Base-by-base conservation (phyloP, 2,113 vertebrate genomes). In the Esox niger region DNA sequence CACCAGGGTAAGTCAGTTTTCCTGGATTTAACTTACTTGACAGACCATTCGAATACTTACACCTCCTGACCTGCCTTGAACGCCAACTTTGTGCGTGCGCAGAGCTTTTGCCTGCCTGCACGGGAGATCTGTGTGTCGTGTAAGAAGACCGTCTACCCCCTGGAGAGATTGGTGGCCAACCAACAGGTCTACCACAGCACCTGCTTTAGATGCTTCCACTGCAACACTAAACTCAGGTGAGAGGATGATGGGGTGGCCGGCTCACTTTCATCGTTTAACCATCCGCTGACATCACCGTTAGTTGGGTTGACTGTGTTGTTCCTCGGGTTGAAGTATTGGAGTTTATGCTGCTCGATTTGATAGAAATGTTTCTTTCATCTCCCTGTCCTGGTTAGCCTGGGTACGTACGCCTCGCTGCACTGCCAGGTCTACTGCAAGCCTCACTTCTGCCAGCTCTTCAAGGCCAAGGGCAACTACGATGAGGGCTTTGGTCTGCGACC, bases 381-480 rank as follows among this genome's bases (percentile, higher is more conserved):
- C 68, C 52, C 56, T 58, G 79, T 76, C 47, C 75, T 35, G 31
- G 30, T 29, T 63, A 99, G 97, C 78, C 85, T 99, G 70, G 93
- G 82, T 8, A 99, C 92, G 2, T 99, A 96, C 0, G 97, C 97
- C 0, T 99, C 96, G 35, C 86, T 99, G 71, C 94, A 94, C 69
- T 95, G 93, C 43, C 94, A 83, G 69, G 94, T 98, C 71, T 99
- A 99, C 87, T 99, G 97, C 90, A 98, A 98, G 79, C 95, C 97
- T 30, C 97, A 98, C 85, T 98, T 95, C 88, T 94, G 88, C 83
- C 97, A 99, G 72, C 95, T 99, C 63, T 99, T 99, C 87, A 99
- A 99, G 82, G 90, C 96, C 71, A 99, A 98, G 75, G 97, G 96
- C 27, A 99, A 99, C 80, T 99, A 99, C 0, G 97, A 99, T n/a